Evolutionary conservation across 2,888 invertebrate species (phyloP).

Genomic region (Cheilosia vulpina): DNA sequence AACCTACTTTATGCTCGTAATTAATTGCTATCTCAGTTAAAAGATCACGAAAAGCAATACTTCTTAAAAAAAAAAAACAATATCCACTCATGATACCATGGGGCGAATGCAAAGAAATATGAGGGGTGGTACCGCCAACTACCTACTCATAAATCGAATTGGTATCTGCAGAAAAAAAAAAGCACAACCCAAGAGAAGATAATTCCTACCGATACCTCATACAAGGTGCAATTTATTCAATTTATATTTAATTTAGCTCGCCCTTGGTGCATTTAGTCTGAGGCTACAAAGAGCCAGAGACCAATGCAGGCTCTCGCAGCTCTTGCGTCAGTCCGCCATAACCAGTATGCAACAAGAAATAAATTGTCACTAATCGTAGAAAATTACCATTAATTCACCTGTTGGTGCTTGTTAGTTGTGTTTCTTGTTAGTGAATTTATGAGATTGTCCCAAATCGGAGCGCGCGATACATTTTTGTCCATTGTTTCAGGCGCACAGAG

Average conservation of each 20-base stretch:
- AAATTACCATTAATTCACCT: conserved; percentile 64
- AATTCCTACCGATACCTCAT: conserved; percentile 6
- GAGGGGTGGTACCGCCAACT: conserved; percentile 50
- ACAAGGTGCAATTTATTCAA: conserved; percentile 47
- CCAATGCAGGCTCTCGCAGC: not conserved
- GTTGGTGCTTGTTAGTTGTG: conserved; percentile 15
- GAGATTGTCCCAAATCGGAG: conserved; percentile 31
- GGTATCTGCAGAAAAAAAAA: conserved; percentile 22
- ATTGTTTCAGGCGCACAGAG: conserved; percentile 43
- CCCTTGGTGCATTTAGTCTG: conserved; percentile 55
- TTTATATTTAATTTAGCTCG: conserved; percentile 41
- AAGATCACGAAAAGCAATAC: conserved; percentile 40
- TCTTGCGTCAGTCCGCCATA: conserved; percentile 10
- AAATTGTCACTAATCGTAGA: conserved; percentile 66
- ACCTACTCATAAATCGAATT: conserved; percentile 56
- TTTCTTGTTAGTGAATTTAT: conserved; percentile 40
- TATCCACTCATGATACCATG: conserved; percentile 12
- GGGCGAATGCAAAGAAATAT: conserved; percentile 22
- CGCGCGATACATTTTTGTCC: conserved; percentile 10
- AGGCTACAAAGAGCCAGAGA: conserved; percentile 7
- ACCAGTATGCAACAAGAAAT: conserved; percentile 43
- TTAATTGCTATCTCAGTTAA: conserved; percentile 63
- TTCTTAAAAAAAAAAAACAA: conserved; percentile 14
- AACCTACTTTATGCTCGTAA: conserved; percentile 42
- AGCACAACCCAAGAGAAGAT: conserved; percentile 9